Conservation (phyloP, 37 sponge, comb jelly and placozoan species). For the Amphimedon queenslandica region DNA sequence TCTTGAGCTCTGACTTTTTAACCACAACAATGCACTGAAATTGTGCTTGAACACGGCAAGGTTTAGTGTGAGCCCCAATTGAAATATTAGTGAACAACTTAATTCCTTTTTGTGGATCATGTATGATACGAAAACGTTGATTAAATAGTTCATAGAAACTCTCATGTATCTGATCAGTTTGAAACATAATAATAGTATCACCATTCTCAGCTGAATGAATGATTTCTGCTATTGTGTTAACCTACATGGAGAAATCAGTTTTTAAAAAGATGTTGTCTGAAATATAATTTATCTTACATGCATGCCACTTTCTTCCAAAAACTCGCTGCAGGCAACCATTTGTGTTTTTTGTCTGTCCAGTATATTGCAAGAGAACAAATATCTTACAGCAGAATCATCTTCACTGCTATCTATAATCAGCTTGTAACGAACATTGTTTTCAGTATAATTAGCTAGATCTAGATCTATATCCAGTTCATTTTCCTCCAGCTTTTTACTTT, state of each 20-base stretch:
- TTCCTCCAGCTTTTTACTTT: too few relatives aligned
- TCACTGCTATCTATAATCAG: too few relatives aligned
- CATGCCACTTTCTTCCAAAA: constrained; percentile 29
- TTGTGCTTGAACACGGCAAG: constrained; percentile 62
- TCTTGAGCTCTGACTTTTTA: constrained; percentile 54
- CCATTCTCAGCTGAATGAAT: constrained; percentile 69
- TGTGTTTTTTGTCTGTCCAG: too few relatives aligned
- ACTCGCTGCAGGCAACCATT: too few relatives aligned
- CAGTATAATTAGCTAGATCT: constrained; percentile 9
- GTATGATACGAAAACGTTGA: constrained; percentile 61
- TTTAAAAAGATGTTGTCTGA: too few relatives aligned
- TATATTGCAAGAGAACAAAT: too few relatives aligned
- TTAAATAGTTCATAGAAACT: constrained; percentile 92
- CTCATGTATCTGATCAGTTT: constrained; percentile 79
- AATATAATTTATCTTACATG: too few relatives aligned
- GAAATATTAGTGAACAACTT: constrained; percentile 80
- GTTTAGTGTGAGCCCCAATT: constrained; percentile 72
- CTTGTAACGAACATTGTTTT: too few relatives aligned
- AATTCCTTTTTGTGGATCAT: constrained; percentile 45
- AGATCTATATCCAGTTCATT: too few relatives aligned
- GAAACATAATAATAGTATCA: constrained; percentile 63
- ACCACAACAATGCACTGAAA: constrained; percentile 82
- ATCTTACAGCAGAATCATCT: too few relatives aligned
- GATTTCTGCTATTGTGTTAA: constrained; percentile 65
- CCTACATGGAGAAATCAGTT: too few relatives aligned